Percentiles rank a stretch among this genome's conserved stretches.
phyloP scores from a whole-genome alignment of 2,888 invertebrate genomes.

The Parascotia fuliginaria region DNA sequence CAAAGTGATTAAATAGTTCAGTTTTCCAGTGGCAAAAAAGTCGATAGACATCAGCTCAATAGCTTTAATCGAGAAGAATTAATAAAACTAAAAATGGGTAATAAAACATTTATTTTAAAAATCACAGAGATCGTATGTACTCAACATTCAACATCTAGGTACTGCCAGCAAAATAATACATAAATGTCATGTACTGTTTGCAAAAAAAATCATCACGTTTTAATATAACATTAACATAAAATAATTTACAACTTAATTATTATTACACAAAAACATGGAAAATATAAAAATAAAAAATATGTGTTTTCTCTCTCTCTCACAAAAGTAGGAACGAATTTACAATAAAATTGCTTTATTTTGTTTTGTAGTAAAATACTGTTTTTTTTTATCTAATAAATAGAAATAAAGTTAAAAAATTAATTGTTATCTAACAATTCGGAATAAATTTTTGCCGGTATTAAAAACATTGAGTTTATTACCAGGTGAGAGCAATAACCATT shows the following conservation, averaged over 20 bases:
- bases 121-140: slow-evolving; percentile 62
- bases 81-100: slow-evolving; percentile 33
- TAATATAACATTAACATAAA: neutral
- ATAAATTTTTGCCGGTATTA: no score
- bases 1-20: no score
- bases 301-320: neutral
- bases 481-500: no score
- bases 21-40: no score
- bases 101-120: slow-evolving; percentile 70
- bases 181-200: slow-evolving; percentile 1
- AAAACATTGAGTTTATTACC: no score
- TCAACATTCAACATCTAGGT: slow-evolving; percentile 36
- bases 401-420: no score
- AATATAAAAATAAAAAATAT: neutral
- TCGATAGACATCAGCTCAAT: no score
- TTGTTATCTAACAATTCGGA: no score
- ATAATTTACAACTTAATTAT: neutral
- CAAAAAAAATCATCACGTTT: neutral
- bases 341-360: neutral
- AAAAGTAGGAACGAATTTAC: neutral
- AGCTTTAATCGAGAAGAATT: neutral
- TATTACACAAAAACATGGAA: neutral
- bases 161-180: slow-evolving; percentile 24
- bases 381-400: no score
- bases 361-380: neutral